A percentile compares a stretch with the other conserved stretches of the same genome.
phyloP scores from a whole-genome alignment of 2,888 invertebrate species.

The Epistrophe eligans region DNA sequence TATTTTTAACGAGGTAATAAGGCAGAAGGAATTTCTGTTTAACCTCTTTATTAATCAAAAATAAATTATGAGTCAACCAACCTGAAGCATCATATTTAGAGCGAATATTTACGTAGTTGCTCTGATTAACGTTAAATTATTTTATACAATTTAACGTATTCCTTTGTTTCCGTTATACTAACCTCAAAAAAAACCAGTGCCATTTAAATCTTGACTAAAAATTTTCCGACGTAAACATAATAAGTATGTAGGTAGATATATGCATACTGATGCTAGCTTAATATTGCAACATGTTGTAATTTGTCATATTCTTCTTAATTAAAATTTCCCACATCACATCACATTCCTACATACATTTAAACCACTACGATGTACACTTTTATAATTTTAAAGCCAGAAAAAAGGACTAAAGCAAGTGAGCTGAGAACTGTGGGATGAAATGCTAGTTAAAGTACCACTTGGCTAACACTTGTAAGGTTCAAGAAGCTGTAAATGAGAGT shows the following conservation, averaged over 20 bases:
- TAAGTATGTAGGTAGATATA: not conserved
- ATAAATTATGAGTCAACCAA: not conserved
- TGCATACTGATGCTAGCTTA: conserved; percentile 17
- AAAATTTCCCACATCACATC: conserved; percentile 50
- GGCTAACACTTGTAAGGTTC: conserved; percentile 51
- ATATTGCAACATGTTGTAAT: conserved; percentile 50
- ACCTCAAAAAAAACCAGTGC: not conserved
- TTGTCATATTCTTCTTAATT: conserved; percentile 56
- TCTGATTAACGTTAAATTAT: conserved; percentile 6
- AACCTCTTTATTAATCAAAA: not conserved
- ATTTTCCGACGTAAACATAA: conserved; percentile 16
- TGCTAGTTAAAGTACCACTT: conserved; percentile 54
- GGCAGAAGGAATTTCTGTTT: not conserved
- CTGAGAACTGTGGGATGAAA: conserved; percentile 29
- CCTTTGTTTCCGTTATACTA: not conserved
- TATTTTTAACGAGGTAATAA: too few species aligned
- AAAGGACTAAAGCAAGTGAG: conserved; percentile 50
- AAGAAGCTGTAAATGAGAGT: conserved; percentile 53
- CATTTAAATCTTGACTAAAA: not conserved
- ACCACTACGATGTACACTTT: not conserved
- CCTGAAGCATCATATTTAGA: not conserved
- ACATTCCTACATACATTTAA: conserved; percentile 14
- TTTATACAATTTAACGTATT: not conserved
- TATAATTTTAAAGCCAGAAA: conserved; percentile 25
- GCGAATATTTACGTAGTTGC: not conserved